A percentile compares a stretch with the other conserved stretches of the same genome.
Evolutionary conservation across 1,140 invertebrate species (phyloP).

Genomic region (Lepidostoma basale): DNA sequence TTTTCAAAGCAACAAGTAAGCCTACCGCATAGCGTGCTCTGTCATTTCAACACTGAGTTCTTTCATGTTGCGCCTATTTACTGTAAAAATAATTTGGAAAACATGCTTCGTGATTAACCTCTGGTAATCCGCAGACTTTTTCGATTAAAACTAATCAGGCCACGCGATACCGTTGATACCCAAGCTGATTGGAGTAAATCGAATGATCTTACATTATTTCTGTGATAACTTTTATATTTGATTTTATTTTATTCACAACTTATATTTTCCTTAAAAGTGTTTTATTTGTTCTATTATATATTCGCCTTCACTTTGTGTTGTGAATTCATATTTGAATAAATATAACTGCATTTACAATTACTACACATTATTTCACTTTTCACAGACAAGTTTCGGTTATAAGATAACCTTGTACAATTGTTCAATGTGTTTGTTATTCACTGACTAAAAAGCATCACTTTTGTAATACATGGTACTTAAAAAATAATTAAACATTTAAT

Average conservation of each 20-base stretch:
- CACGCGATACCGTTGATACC: neutral
- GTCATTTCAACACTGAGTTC: slow-evolving; percentile 8
- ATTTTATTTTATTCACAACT: neutral
- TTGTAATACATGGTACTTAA: too few relatives aligned
- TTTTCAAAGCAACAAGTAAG: slow-evolving; percentile 16
- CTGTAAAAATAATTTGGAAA: slow-evolving; percentile 12
- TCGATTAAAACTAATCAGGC: neutral
- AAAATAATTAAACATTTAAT: too few relatives aligned
- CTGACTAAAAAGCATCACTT: too few relatives aligned
- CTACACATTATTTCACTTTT: too few relatives aligned
- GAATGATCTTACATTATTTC: too few relatives aligned
- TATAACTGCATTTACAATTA: too few relatives aligned
- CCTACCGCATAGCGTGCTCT: slow-evolving; percentile 11
- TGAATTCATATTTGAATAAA: too few relatives aligned
- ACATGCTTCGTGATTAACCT: slow-evolving; percentile 14
- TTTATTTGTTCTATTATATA: neutral
- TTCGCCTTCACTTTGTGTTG: neutral
- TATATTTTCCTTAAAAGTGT: neutral
- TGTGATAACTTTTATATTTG: neutral
- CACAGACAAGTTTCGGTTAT: too few relatives aligned
- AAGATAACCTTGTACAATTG: too few relatives aligned
- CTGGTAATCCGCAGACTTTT: slow-evolving; percentile 1
- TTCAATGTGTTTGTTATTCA: too few relatives aligned
- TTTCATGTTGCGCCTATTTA: slow-evolving; percentile 24
- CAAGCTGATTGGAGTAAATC: neutral